phyloP scores from a whole-genome alignment of 37 sponge, comb jelly and placozoan species.

The Crambe crambe region DNA sequence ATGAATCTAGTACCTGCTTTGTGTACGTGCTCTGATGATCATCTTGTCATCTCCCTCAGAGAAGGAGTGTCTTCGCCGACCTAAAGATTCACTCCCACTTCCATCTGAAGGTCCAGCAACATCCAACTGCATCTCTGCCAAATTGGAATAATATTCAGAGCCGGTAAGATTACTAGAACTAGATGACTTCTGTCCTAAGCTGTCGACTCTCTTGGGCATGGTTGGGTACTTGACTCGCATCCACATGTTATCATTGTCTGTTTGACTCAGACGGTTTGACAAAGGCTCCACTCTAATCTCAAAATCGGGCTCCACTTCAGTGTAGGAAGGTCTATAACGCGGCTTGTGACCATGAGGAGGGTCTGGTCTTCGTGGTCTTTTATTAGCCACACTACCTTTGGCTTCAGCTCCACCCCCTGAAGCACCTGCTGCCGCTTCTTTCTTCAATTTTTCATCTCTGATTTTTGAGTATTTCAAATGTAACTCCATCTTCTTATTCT shows the following conservation, averaged over 20 bases:
- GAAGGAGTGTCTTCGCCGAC: slow-evolving; percentile 59
- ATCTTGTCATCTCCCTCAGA: slow-evolving; percentile 40
- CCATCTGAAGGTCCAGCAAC: background rate
- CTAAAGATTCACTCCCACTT: background rate
- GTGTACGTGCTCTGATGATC: slow-evolving; percentile 12
- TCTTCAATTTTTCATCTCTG: background rate
- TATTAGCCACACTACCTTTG: background rate
- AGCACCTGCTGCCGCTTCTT: background rate
- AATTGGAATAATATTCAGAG: slow-evolving; percentile 40
- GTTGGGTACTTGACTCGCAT: slow-evolving; percentile 35
- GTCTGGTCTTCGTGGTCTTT: background rate
- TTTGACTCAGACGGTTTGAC: slow-evolving; percentile 4
- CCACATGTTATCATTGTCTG: slow-evolving; percentile 57
- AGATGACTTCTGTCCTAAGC: slow-evolving; percentile 9
- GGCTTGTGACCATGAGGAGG: slow-evolving; percentile 3
- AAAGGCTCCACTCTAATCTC: slow-evolving; percentile 30
- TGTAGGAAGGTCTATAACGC: slow-evolving; percentile 8
- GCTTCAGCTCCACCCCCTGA: background rate
- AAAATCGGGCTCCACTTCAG: slow-evolving; percentile 9
- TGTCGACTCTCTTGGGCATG: background rate
- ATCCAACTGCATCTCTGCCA: slow-evolving; percentile 35
- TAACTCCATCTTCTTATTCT: slow-evolving; percentile 6
- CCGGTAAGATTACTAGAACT: slow-evolving; percentile 35
- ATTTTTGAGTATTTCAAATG: slow-evolving; percentile 2
- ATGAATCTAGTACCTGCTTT: too few species aligned